Evolutionary conservation across 2,797 vertebrate genomes (phyloP).

Genomic region (Margarornis squamiger): DNA sequence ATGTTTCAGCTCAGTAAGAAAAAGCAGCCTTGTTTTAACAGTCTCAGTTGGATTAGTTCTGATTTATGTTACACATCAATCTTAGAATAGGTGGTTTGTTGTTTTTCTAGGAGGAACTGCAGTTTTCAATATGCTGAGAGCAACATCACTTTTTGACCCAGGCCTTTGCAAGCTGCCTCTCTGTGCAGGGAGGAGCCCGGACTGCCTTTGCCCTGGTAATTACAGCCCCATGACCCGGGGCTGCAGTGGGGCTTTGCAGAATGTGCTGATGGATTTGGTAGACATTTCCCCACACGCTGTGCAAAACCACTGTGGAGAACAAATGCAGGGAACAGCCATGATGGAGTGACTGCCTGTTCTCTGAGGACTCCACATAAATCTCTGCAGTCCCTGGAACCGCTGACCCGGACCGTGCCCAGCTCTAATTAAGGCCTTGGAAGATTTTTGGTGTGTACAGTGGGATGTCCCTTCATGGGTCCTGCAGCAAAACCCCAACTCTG

Average conservation of each 20-base stretch:
- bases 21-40: slow-evolving; percentile 19
- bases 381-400: not conserved
- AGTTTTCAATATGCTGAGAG: not conserved
- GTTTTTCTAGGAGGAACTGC: not conserved
- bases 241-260: slow-evolving; percentile 10
- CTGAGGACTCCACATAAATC: not conserved
- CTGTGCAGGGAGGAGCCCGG: not conserved
- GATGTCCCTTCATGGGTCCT: not conserved
- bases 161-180: not conserved
- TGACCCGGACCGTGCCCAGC: not conserved
- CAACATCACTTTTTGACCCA: not conserved
- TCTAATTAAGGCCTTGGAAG: not conserved
- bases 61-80: not conserved
- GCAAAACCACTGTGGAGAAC: not conserved
- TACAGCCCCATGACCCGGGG: not conserved
- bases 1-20: not conserved
- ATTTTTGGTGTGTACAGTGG: not conserved
- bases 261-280: not conserved
- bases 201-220: not conserved
- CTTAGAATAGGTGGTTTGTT: not conserved
- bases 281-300: not conserved
- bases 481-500: not conserved
- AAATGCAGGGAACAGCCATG: not conserved
- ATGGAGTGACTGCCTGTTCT: not conserved
- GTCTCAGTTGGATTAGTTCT: not conserved